Conservation (phyloP, 1,140 invertebrate genomes). For the Diorhabda carinulata region DNA sequence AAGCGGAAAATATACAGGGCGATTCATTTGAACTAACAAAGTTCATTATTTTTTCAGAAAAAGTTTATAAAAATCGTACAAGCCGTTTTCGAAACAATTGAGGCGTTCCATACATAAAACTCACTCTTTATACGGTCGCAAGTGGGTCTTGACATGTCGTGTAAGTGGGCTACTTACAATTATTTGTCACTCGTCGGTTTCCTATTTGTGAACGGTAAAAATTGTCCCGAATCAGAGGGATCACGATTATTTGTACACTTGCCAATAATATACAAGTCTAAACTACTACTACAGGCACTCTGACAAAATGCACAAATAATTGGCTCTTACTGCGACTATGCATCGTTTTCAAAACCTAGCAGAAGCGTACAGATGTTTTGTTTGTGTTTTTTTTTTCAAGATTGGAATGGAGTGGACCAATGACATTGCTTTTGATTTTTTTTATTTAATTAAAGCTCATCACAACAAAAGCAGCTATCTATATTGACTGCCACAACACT, state of each 20-base stretch:
- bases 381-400: background rate
- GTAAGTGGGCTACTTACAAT: background rate
- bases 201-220: background rate
- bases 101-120: too few species aligned
- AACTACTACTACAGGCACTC: background rate
- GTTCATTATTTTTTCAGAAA: too few species aligned
- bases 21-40: too few species aligned
- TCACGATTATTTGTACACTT: constrained; percentile 7
- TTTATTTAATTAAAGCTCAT: background rate
- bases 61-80: too few species aligned
- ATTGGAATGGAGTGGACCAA: background rate
- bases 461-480: background rate
- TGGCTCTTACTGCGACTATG: background rate
- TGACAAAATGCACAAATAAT: background rate
- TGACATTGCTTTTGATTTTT: background rate
- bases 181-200: constrained; percentile 6
- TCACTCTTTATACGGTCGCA: too few species aligned
- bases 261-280: constrained; percentile 1
- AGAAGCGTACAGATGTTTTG: background rate
- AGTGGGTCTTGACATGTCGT: background rate
- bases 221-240: background rate
- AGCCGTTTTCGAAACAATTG: too few species aligned
- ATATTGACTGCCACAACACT: constrained; percentile 14
- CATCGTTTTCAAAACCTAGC: background rate
- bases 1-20: too few species aligned